These are phyloP conservation scores for Anser cygnoides DNA, from an alignment of 2,113 vertebrate genomes.

Conservation along the genomic window DNA sequence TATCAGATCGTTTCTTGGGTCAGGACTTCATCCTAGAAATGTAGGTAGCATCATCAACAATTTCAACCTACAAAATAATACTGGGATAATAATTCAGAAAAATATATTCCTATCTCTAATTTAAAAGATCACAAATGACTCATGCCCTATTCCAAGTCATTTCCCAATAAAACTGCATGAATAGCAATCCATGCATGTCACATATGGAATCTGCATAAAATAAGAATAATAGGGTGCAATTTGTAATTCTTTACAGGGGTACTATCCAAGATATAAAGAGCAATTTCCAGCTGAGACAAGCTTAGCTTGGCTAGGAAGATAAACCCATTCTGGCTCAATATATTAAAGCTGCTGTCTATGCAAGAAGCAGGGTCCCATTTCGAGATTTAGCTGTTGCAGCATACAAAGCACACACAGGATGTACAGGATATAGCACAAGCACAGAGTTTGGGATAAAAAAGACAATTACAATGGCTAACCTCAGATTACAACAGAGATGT, in stretches of 20 bases:
- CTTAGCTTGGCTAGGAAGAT: neutral
- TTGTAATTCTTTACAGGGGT: conserved; percentile 38
- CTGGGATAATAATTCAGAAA: neutral
- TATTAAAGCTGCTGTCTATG: neutral
- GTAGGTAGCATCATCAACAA: neutral
- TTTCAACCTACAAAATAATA: neutral
- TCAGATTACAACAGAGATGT: neutral
- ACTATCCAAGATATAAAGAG: neutral
- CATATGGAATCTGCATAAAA: conserved; percentile 24
- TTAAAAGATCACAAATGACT: neutral
- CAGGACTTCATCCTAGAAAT: neutral
- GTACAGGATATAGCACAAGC: neutral
- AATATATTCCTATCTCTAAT: neutral
- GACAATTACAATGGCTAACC: neutral
- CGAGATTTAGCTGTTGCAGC: neutral
- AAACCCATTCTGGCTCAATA: neutral
- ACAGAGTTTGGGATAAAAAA: neutral
- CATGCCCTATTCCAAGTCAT: neutral
- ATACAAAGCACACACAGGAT: neutral
- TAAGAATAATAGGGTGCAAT: neutral
- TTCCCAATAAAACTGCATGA: neutral
- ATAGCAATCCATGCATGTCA: conserved; percentile 9
- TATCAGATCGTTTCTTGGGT: neutral
- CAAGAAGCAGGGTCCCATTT: neutral
- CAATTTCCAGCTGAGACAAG: conserved; percentile 10